A percentile compares a stretch with the other conserved stretches of the same genome.
Evolutionary conservation across 2,888 invertebrate genomes (phyloP).

Genomic region (Eupithecia exiguata): DNA sequence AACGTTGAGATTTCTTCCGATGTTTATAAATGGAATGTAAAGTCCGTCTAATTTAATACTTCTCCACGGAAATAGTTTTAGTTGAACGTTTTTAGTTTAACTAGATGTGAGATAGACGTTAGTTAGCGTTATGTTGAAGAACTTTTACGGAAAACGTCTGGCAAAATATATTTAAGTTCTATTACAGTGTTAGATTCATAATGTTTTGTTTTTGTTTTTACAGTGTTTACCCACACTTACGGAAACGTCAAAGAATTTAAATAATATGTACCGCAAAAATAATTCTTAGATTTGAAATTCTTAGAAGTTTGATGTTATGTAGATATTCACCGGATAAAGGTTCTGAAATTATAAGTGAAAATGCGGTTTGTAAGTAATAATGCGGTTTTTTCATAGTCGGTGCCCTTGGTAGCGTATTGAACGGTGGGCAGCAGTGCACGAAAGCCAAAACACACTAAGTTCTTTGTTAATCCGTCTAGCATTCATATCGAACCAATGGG

Average conservation of each 20-base stretch:
- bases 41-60: constrained; percentile 36
- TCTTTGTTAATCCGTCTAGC: background rate
- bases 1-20: constrained; percentile 37
- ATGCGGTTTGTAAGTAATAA: no score
- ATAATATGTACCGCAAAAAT: no score
- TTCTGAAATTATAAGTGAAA: no score
- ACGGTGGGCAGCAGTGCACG: no score
- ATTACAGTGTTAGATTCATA: no score
- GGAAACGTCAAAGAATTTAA: no score
- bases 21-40: constrained; percentile 43
- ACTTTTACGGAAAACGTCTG: background rate
- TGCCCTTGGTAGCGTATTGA: no score
- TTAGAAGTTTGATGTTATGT: no score
- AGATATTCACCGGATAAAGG: background rate
- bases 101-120: constrained; percentile 1
- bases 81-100: constrained; percentile 16
- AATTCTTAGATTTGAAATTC: no score
- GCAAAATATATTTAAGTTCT: background rate
- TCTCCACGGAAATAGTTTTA: constrained; percentile 24
- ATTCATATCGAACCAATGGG: background rate
- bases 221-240: no score
- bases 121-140: background rate
- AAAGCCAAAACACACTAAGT: no score
- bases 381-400: no score
- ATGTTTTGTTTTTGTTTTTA: background rate